phyloP scores from a whole-genome alignment of 2,888 invertebrate genomes.

The Nymphalis polychloros region DNA sequence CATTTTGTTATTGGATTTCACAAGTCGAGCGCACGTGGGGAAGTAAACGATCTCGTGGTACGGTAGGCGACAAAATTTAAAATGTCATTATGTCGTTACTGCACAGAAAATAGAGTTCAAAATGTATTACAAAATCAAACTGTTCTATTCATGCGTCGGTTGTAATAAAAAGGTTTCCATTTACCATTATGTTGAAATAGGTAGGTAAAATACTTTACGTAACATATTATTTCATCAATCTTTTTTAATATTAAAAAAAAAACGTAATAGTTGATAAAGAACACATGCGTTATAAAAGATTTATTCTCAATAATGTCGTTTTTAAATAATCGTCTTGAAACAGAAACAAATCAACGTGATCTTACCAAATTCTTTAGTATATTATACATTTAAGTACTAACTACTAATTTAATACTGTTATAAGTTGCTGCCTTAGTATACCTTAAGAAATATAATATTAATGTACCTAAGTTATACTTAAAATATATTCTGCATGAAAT shows the following conservation, averaged over 20 bases:
- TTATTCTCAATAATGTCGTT: neutral
- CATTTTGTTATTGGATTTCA: conserved; percentile 59
- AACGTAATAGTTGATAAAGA: conserved; percentile 7
- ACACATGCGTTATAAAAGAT: neutral
- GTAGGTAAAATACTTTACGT: conserved; percentile 3
- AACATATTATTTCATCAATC: conserved; percentile 7
- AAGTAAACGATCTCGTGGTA: conserved; percentile 13
- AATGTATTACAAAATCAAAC: neutral
- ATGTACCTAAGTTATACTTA: too few species aligned
- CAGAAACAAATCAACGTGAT: too few species aligned
- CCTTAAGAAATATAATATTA: too few species aligned
- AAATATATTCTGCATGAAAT: too few species aligned
- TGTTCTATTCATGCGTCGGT: neutral
- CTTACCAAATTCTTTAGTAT: too few species aligned
- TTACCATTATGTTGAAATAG: conserved; percentile 4
- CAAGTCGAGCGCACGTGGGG: conserved; percentile 57
- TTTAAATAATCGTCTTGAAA: too few species aligned
- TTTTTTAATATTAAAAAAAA: neutral
- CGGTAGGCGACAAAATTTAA: neutral
- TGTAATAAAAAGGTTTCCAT: conserved; percentile 2
- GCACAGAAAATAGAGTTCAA: neutral
- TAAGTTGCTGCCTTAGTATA: too few species aligned
- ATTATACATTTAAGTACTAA: too few species aligned
- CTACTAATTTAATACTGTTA: too few species aligned
- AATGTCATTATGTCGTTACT: neutral